phyloP scores from a whole-genome alignment of 2,888 invertebrate genomes.

The Mythimna impura region DNA sequence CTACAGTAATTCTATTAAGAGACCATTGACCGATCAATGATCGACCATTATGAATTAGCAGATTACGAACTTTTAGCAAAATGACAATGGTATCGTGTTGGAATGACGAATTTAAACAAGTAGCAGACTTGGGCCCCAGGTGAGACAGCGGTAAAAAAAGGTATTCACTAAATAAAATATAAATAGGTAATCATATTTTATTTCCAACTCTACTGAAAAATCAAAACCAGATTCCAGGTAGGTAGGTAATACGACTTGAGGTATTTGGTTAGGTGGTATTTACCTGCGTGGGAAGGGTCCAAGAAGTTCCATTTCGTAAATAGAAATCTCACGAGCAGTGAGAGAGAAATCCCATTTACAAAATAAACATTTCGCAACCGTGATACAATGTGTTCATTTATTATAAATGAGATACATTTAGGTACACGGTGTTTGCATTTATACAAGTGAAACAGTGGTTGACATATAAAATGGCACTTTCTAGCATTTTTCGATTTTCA shows the following conservation, averaged over 20 bases:
- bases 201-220: background rate
- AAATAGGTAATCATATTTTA: background rate
- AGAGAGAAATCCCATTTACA: constrained; percentile 35
- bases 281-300: constrained; percentile 12
- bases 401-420: constrained; percentile 1
- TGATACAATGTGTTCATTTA: constrained; percentile 18
- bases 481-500: background rate
- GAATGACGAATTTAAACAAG: no score
- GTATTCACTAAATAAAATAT: no score
- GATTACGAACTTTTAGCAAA: no score
- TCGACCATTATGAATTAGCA: no score
- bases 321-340: constrained; percentile 22
- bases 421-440: constrained; percentile 8
- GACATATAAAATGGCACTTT: background rate
- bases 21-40: no score
- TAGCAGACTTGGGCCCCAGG: no score
- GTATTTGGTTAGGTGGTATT: constrained; percentile 18
- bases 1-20: no score
- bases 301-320: constrained; percentile 34
- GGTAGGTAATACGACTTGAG: constrained; percentile 1
- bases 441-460: background rate
- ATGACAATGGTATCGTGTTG: no score
- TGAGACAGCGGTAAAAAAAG: no score
- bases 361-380: constrained; percentile 24
- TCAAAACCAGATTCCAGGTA: background rate